phyloP scores from a whole-genome alignment of 2,797 vertebrate genomes.

The Agapornis canus region DNA sequence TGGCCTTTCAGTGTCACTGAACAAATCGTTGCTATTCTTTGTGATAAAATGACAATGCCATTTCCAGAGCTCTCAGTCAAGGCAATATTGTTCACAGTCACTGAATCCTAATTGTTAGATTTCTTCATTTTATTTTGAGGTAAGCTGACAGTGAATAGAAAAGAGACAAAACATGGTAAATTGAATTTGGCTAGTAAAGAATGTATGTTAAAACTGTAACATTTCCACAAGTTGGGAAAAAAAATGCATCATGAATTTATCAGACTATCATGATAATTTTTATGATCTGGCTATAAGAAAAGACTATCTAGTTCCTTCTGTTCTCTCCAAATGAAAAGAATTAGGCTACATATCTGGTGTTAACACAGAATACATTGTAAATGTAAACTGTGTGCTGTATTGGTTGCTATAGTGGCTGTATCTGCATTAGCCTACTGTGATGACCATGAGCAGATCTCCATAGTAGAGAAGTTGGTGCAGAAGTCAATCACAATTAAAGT shows the following conservation, averaged over 20 bases:
- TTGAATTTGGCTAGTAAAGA: background rate
- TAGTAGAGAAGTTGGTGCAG: background rate
- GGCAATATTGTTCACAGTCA: background rate
- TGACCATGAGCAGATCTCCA: background rate
- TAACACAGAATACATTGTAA: background rate
- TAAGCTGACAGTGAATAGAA: background rate
- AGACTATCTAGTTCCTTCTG: background rate
- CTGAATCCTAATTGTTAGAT: background rate
- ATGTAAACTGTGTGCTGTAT: background rate
- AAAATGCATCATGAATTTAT: background rate
- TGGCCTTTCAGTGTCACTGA: conserved; percentile 35
- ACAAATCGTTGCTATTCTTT: conserved; percentile 21
- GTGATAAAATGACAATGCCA: background rate
- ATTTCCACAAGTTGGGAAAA: background rate
- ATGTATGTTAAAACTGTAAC: background rate
- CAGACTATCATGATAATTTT: background rate
- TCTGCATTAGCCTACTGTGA: background rate
- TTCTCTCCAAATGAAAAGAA: background rate
- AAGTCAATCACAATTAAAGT: accelerated
- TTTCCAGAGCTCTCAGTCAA: conserved; percentile 6
- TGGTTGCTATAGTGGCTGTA: background rate
- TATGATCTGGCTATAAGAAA: background rate
- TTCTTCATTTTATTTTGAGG: background rate
- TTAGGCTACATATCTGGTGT: background rate
- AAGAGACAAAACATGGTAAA: background rate